phyloP scores from a whole-genome alignment of 2,888 invertebrate species.

The Mythimna albipuncta region DNA sequence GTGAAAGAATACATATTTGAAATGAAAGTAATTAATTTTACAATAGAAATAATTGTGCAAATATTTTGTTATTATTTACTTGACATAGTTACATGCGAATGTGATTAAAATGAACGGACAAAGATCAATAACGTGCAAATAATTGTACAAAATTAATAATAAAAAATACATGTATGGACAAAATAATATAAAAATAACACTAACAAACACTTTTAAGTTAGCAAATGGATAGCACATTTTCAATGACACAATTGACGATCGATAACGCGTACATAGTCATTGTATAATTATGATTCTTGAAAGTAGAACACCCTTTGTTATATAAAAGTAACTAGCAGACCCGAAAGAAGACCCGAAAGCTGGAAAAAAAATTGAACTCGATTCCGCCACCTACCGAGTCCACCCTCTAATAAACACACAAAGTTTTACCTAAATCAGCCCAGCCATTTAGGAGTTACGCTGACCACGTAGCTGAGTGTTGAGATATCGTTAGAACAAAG shows the following conservation, averaged over 20 bases:
- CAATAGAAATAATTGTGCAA: neutral
- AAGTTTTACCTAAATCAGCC: no score
- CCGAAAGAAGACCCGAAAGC: no score
- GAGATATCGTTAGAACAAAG: no score
- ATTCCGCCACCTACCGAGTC: no score
- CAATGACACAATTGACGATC: slow-evolving; percentile 1
- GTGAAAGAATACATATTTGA: neutral
- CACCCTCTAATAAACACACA: no score
- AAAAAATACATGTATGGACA: neutral
- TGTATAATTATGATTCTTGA: neutral
- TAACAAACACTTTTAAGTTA: neutral
- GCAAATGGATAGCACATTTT: neutral
- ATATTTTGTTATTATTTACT: neutral
- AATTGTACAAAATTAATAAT: neutral
- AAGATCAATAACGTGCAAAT: neutral
- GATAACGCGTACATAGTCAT: neutral
- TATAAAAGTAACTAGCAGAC: no score
- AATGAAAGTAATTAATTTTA: neutral
- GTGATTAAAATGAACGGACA: neutral
- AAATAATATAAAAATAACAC: neutral
- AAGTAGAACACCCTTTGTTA: no score
- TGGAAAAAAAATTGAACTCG: no score
- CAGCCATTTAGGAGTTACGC: no score
- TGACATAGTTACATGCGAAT: neutral
- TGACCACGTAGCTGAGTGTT: no score